A percentile compares a stretch with the other conserved stretches of the same genome.
phyloP scores from a whole-genome alignment of 2,888 invertebrate genomes.

The Agrotis clavis region DNA sequence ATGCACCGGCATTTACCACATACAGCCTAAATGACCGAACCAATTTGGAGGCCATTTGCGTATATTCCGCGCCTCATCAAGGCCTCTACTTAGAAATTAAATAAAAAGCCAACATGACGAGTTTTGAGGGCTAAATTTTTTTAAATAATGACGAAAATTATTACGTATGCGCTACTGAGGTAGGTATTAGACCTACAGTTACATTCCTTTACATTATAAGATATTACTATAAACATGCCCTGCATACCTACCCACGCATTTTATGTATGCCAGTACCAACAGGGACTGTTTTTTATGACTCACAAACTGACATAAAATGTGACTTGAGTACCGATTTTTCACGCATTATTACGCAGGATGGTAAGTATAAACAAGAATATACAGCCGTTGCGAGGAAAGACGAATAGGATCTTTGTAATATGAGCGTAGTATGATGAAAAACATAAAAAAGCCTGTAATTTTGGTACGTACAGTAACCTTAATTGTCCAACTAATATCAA shows the following conservation, averaged over 20 bases:
- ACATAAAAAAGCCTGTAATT: not conserved
- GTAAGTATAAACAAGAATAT: slow-evolving; percentile 57
- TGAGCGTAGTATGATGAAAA: slow-evolving; percentile 1
- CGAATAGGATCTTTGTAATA: slow-evolving; percentile 27
- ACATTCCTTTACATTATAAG: slow-evolving; percentile 47
- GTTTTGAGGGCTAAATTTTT: slow-evolving; percentile 43
- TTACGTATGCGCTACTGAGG: slow-evolving; percentile 29
- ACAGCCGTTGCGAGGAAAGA: slow-evolving; percentile 31
- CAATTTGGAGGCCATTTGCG: slow-evolving; percentile 44
- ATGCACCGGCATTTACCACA: slow-evolving; percentile 33
- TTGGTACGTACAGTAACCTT: not conserved
- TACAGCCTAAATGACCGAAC: slow-evolving; percentile 42
- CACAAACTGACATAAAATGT: slow-evolving; percentile 65
- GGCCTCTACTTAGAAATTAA: slow-evolving; percentile 46
- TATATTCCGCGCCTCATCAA: slow-evolving; percentile 29
- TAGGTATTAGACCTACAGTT: slow-evolving; percentile 29
- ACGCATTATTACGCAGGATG: slow-evolving; percentile 65
- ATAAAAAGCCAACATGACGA: slow-evolving; percentile 41
- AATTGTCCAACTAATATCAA: no score
- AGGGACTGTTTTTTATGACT: slow-evolving; percentile 63
- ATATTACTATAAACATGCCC: slow-evolving; percentile 55
- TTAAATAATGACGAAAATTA: slow-evolving; percentile 51
- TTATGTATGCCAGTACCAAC: slow-evolving; percentile 49
- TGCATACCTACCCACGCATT: slow-evolving; percentile 51
- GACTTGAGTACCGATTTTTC: slow-evolving; percentile 66